Percentiles rank a stretch among this genome's conserved stretches.
These are phyloP conservation scores for Pelodytes ibericus DNA, from an alignment of 2,797 vertebrate species.

Conservation along the genomic window DNA sequence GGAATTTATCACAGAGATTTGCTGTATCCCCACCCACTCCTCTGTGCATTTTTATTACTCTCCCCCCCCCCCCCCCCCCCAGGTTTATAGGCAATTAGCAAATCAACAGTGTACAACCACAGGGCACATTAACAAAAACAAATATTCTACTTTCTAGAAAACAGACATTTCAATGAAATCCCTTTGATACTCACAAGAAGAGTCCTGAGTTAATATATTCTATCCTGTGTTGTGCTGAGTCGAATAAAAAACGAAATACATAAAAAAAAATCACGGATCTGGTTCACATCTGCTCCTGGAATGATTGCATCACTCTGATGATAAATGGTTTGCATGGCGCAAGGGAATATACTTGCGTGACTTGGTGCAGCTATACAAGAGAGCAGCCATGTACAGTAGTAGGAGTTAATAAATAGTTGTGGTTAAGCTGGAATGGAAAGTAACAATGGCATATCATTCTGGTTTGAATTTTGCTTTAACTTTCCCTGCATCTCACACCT, in stretches of 20 bases:
- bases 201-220: slow-evolving; percentile 11
- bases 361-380: slow-evolving; percentile 48
- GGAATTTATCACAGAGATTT: background rate
- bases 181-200: background rate
- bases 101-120: background rate
- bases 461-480: slow-evolving; percentile 2
- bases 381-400: slow-evolving; percentile 38
- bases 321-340: slow-evolving; percentile 39
- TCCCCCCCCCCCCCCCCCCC: too few species aligned
- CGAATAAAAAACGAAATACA: too few species aligned
- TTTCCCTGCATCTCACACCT: slow-evolving; percentile 42
- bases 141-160: background rate
- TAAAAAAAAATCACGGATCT: slow-evolving; percentile 25
- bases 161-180: background rate
- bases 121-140: background rate
- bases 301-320: slow-evolving; percentile 39
- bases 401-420: slow-evolving; percentile 49
- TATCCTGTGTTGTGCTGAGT: background rate
- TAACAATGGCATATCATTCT: slow-evolving; percentile 7
- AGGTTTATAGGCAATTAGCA: background rate
- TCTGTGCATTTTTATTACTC: background rate
- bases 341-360: slow-evolving; percentile 54
- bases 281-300: slow-evolving; percentile 49
- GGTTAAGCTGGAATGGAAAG: slow-evolving; percentile 47
- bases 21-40: background rate